phyloP scores from a whole-genome alignment of 2,113 vertebrate genomes.

The Vulpes lagopus region DNA sequence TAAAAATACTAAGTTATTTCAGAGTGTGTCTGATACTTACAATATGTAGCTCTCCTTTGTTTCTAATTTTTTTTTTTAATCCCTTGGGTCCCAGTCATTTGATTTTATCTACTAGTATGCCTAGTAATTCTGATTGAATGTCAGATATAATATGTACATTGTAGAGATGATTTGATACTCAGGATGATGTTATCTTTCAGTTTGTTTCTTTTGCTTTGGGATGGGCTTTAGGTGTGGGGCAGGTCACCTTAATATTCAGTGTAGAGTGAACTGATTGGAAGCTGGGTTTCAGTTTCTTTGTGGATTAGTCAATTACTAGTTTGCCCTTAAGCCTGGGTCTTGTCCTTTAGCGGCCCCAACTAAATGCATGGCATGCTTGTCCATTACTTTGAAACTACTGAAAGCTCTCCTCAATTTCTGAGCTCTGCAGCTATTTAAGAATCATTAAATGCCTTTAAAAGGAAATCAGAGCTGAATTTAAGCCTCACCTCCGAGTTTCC shows the following conservation, averaged over 20 bases:
- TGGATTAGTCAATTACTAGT: not conserved
- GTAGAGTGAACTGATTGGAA: not conserved
- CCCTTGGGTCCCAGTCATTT: not conserved
- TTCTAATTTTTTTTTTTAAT: slow-evolving; percentile 5
- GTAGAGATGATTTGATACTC: not conserved
- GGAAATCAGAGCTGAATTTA: slow-evolving; percentile 13
- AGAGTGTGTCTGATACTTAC: not conserved
- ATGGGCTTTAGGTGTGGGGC: not conserved
- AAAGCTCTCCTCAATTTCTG: not conserved
- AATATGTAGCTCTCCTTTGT: not conserved
- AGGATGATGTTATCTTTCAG: not conserved
- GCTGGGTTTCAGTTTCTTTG: not conserved
- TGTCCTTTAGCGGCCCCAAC: not conserved
- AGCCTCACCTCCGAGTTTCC: not conserved
- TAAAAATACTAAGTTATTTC: not conserved
- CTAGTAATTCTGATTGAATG: slow-evolving; percentile 39
- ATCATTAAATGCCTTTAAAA: not conserved
- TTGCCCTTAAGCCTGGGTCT: not conserved
- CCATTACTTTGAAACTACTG: not conserved
- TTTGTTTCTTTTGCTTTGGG: slow-evolving; percentile 12
- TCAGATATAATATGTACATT: not conserved
- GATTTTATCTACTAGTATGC: not conserved
- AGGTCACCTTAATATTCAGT: not conserved
- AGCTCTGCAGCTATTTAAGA: not conserved
- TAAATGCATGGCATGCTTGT: not conserved